Evolutionary conservation across 2,888 invertebrate species (phyloP), one percentile per base, ranked within the genome.

Genomic region (Megastigmus dorsalis): DNA sequence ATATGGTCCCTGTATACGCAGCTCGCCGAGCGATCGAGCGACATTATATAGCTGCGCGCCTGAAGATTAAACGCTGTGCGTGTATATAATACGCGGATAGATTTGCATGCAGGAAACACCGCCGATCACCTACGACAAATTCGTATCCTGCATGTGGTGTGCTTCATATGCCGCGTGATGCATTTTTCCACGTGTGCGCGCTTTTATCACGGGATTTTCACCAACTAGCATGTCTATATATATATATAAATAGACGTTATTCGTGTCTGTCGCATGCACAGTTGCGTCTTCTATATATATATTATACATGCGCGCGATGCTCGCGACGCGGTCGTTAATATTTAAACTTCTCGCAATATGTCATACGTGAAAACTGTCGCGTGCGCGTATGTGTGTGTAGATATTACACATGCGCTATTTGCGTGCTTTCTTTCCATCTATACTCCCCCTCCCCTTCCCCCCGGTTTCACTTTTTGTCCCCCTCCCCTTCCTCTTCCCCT

Each of bases 311-410:
- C n/a, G 48, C 23, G 9, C 23, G n/a, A n/a, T 7, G 48, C n/a
- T n/a, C 4, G 28, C 54, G 15, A 30, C 30, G 55, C 48, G 30
- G n/a, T 43, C 43, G n/a, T 69, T 52, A 69, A 62, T 62, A 69
- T 62, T 52, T 52, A 69, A 59, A 59, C 23, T 18, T 10, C 20
- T 45, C 54, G 13, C 28, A n/a, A n/a, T n/a, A n/a, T 45, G 43
- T 7, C 23, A 18, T 28, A 15, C 26, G 20, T 45, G 26, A 5
- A 36, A 43, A 33, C n/a, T 43, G 33, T 68, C 67, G 55, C 57
- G 48, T 57, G 57, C 38, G 48, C 33, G 26, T 23, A 5, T 23
- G n/a, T 26, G 20, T 23, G n/a, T n/a, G n/a, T n/a, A n/a, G n/a
- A n/a, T n/a, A n/a, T n/a, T n/a, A n/a, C n/a, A 15, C n/a, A 23